Evolutionary conservation across 2,113 vertebrate genomes (phyloP).

Genomic region (Addax nasomaculatus): DNA sequence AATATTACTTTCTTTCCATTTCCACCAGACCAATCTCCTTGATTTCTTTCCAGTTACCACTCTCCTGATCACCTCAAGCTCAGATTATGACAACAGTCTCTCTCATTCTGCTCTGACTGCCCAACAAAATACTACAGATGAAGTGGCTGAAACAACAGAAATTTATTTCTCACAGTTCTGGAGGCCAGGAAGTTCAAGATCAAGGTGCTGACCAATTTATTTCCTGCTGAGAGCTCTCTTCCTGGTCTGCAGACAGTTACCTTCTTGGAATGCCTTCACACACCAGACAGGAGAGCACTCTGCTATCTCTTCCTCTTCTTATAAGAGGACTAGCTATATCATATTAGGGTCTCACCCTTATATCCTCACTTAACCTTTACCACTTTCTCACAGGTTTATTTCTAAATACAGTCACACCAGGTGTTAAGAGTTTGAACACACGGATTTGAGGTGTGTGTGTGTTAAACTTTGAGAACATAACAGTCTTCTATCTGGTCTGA

Average conservation of each 20-base stretch:
- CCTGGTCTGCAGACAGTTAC: background rate
- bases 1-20: background rate
- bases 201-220: background rate
- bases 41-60: background rate
- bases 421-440: background rate
- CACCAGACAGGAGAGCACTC: background rate
- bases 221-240: background rate
- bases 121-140: background rate
- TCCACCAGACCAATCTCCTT: background rate
- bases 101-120: background rate
- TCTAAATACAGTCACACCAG: background rate
- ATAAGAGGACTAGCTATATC: background rate
- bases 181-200: background rate
- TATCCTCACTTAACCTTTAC: background rate
- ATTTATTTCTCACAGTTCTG: background rate
- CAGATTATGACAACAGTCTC: background rate
- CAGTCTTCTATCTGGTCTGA: background rate
- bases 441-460: background rate
- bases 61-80: background rate
- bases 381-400: background rate
- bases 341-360: background rate
- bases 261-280: background rate
- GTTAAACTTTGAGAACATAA: background rate
- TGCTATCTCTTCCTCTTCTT: background rate
- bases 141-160: background rate